Conservation (phyloP, 2,113 vertebrate genomes). For the Baryphthengus martii region DNA sequence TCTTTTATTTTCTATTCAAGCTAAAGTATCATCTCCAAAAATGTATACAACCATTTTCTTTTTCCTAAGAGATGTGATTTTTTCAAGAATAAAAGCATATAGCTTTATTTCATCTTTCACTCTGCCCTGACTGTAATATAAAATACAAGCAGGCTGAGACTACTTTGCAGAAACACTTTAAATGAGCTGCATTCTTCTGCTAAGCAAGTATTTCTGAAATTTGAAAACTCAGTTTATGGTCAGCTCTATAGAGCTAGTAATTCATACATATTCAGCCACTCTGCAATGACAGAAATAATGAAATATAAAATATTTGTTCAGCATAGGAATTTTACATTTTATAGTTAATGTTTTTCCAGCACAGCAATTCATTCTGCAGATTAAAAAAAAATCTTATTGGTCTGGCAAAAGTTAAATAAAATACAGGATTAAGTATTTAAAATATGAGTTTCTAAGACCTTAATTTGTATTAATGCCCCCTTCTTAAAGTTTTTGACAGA, state of each 20-base stretch:
- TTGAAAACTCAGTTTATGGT: neutral
- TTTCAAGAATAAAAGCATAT: neutral
- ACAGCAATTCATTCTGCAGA: conserved; percentile 24
- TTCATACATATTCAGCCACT: neutral
- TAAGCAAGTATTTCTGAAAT: neutral
- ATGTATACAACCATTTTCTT: neutral
- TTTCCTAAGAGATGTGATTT: neutral
- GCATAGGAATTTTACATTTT: neutral
- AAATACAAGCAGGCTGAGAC: neutral
- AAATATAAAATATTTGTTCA: conserved; percentile 35
- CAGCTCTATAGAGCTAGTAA: neutral
- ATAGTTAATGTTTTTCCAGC: conserved; percentile 25
- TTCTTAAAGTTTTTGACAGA: conserved; percentile 68
- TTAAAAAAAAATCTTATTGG: conserved; percentile 41
- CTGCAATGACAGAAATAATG: neutral
- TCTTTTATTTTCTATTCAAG: neutral
- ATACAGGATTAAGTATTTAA: conserved; percentile 57
- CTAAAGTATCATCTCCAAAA: neutral
- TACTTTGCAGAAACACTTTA: neutral
- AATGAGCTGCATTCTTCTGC: neutral
- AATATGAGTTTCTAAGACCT: conserved; percentile 53
- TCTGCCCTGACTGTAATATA: neutral
- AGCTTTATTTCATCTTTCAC: neutral
- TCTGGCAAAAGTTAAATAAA: conserved; percentile 57
- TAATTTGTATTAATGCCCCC: conserved; percentile 69